Evolutionary conservation across 1,140 invertebrate species (phyloP).

Genomic region (Bombus confusus): DNA sequence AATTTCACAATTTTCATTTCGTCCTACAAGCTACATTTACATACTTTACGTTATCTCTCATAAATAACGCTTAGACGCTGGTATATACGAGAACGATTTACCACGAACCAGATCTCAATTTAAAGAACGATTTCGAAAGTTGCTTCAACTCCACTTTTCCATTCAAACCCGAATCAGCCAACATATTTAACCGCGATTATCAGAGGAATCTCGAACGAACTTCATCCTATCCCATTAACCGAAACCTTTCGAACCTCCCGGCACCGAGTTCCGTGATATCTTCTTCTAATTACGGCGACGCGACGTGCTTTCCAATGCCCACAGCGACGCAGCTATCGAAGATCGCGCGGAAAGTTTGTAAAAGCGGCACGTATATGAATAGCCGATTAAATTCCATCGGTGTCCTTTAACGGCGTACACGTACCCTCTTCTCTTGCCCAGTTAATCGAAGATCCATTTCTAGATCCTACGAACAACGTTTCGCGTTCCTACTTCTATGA

Average conservation of each 20-base stretch:
- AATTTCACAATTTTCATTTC: not conserved
- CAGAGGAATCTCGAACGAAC: not conserved
- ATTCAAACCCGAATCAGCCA: not conserved
- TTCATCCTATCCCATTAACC: constrained; percentile 20
- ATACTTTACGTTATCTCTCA: not conserved
- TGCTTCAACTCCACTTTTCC: not conserved
- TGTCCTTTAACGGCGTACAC: constrained; percentile 39
- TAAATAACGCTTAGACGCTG: not conserved
- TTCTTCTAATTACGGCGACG: constrained; percentile 46
- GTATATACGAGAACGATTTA: not conserved
- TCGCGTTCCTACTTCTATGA: constrained; percentile 21
- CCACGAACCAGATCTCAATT: not conserved
- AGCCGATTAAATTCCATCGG: constrained; percentile 42
- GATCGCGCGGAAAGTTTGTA: constrained; percentile 41
- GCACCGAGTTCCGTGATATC: constrained; percentile 22
- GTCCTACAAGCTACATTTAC: not conserved
- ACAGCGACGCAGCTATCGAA: constrained; percentile 26
- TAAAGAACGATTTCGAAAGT: not conserved
- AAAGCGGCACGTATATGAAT: constrained; percentile 42
- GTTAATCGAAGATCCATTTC: constrained; percentile 21
- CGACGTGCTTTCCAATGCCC: constrained; percentile 38
- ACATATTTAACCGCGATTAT: not conserved
- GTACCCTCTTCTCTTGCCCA: not conserved
- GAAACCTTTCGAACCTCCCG: not conserved
- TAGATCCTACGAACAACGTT: not conserved